Percentiles rank a stretch among this genome's conserved stretches.
Conservation (phyloP, 1,140 invertebrate species). For the Drosophila santomea region DNA sequence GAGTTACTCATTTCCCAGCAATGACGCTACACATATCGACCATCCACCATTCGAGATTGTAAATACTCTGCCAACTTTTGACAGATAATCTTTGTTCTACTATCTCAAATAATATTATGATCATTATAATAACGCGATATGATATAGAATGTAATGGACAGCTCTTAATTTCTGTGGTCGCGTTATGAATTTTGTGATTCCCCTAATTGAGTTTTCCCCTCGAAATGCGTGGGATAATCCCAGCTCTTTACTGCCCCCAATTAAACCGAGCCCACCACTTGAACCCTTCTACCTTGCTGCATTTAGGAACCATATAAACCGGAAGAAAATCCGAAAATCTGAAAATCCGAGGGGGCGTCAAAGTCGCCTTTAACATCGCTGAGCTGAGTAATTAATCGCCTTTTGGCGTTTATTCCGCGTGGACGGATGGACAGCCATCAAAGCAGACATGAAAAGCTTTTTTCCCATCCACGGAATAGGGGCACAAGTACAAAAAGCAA, state of each 20-base stretch:
- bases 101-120: not conserved
- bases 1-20: constrained; percentile 31
- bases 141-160: not conserved
- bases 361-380: constrained; percentile 70
- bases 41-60: not conserved
- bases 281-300: not conserved
- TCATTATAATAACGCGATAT: too few relatives aligned
- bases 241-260: constrained; percentile 48
- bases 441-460: constrained; percentile 75
- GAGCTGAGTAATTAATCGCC: constrained; percentile 75
- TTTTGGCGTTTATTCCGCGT: constrained; percentile 50
- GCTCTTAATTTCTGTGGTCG: constrained; percentile 10
- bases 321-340: constrained; percentile 20
- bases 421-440: constrained; percentile 59
- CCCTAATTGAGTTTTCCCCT: constrained; percentile 38
- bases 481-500: constrained; percentile 36
- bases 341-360: constrained; percentile 47
- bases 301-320: not conserved
- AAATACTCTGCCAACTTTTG: not conserved
- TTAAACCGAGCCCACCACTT: constrained; percentile 35
- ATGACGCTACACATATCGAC: constrained; percentile 37
- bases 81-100: not conserved
- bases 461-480: constrained; percentile 55
- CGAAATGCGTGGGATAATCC: constrained; percentile 34
- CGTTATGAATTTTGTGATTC: constrained; percentile 21